phyloP scores from a whole-genome alignment of 2,888 invertebrate species.

The Aleiodes testaceus region DNA sequence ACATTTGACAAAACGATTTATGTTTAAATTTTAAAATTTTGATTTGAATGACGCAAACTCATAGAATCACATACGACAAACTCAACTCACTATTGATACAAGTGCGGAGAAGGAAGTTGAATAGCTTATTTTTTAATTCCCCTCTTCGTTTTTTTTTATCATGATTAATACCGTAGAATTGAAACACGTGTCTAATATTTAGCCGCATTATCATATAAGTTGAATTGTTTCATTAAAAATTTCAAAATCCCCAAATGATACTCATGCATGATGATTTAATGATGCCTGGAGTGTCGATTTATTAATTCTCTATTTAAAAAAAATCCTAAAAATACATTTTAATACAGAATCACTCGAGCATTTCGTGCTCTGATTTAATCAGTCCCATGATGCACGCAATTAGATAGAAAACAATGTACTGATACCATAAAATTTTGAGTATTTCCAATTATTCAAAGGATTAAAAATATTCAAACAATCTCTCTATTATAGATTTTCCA shows the following conservation, averaged over 20 bases:
- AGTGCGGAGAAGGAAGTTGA: background rate
- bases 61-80: conserved; percentile 19
- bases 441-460: no score
- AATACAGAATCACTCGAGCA: background rate
- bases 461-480: background rate
- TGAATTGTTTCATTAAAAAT: background rate
- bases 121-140: no score
- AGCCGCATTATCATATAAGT: conserved; percentile 9
- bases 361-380: background rate
- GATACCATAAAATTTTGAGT: no score
- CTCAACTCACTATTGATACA: background rate
- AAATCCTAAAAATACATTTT: background rate
- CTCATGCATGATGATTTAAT: conserved; percentile 25
- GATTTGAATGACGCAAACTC: conserved; percentile 39
- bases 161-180: background rate
- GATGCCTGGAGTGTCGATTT: no score
- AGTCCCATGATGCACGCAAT: background rate
- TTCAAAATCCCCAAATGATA: conserved; percentile 39
- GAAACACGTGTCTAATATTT: conserved; percentile 24
- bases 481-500: background rate
- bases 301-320: background rate
- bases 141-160: background rate
- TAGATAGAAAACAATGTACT: background rate
- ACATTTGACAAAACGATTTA: background rate
- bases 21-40: conserved; percentile 32